Conservation (phyloP, 2,797 vertebrate genomes). For the Poecile montanus region DNA sequence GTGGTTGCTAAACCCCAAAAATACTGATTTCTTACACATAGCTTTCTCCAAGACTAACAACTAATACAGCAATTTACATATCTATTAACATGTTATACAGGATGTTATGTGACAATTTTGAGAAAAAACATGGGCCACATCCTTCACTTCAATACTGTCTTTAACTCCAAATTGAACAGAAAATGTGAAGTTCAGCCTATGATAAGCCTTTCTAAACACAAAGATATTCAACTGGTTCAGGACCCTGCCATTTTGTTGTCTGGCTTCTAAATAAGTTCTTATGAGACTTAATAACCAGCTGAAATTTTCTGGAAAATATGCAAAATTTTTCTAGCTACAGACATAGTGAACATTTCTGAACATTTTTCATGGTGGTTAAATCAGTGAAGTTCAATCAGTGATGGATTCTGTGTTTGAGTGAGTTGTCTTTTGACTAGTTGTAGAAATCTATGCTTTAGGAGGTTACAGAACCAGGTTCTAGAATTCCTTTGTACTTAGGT, state of each 20-base stretch:
- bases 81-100: neutral
- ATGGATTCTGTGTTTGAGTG: neutral
- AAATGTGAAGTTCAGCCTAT: neutral
- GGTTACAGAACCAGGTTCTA: neutral
- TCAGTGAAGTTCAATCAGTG: neutral
- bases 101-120: neutral
- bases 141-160: neutral
- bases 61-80: slow-evolving; percentile 12
- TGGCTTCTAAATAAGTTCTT: neutral
- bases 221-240: neutral
- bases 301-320: neutral
- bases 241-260: neutral
- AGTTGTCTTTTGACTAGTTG: neutral
- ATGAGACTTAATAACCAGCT: neutral
- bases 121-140: neutral
- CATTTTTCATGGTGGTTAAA: neutral
- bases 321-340: neutral
- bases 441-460: neutral
- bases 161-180: neutral
- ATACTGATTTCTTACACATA: slow-evolving; percentile 27
- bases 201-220: neutral
- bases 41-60: neutral
- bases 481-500: neutral
- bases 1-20: slow-evolving; percentile 9
- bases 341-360: neutral